These are phyloP conservation scores for Diglossa brunneiventris DNA, from an alignment of 2,113 vertebrate species.

Conservation along the genomic window DNA sequence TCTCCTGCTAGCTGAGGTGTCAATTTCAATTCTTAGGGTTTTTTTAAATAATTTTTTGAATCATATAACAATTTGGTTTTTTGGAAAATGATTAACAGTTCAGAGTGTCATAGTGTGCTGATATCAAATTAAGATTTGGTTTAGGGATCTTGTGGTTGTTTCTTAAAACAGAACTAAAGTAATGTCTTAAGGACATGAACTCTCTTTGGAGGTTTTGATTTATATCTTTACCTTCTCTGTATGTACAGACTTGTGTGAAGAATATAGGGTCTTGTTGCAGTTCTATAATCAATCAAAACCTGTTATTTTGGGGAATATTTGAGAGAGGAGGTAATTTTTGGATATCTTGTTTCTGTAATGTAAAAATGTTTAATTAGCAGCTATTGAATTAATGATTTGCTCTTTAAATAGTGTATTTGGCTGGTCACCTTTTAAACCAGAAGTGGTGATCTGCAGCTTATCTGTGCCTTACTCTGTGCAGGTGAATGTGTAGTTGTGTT, in stretches of 20 bases:
- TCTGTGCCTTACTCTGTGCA: background rate
- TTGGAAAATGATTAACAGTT: background rate
- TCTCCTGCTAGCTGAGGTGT: background rate
- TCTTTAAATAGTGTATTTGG: background rate
- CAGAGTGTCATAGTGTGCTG: background rate
- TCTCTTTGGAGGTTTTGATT: background rate
- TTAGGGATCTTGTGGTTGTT: background rate
- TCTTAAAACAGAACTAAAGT: background rate
- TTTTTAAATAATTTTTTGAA: background rate
- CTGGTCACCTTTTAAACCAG: background rate
- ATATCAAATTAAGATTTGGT: background rate
- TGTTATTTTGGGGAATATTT: background rate
- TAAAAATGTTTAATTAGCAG: background rate
- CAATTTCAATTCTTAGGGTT: background rate
- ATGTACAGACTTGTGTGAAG: background rate
- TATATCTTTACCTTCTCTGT: background rate
- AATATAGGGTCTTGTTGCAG: background rate
- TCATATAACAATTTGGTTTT: rapidly evolving
- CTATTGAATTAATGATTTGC: background rate
- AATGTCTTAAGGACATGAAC: background rate
- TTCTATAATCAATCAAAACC: background rate
- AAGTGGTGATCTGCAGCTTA: background rate
- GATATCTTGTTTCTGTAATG: background rate
- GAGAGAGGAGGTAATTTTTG: background rate
- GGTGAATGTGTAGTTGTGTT: background rate